Evolutionary conservation across 2,113 vertebrate species (phyloP).

Genomic region (Paraplagusia blochii): DNA sequence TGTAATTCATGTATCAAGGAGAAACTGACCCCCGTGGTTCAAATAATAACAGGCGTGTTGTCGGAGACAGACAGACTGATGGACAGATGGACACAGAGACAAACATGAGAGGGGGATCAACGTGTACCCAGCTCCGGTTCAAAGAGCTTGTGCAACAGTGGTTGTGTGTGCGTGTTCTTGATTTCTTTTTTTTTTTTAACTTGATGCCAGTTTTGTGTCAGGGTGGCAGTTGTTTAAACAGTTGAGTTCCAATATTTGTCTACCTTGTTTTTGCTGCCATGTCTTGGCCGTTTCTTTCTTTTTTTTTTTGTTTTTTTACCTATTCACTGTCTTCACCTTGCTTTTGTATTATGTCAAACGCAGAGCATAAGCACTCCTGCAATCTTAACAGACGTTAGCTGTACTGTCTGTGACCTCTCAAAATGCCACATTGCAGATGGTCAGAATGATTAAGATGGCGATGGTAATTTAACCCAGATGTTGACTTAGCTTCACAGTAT

Average conservation of each 20-base stretch:
- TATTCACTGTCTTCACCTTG: constrained; percentile 1
- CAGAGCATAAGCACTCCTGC: constrained; percentile 11
- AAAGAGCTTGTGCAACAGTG: not conserved
- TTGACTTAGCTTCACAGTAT: constrained; percentile 26
- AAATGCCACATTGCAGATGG: constrained; percentile 34
- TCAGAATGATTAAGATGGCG: constrained; percentile 35
- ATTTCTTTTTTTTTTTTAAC: not conserved
- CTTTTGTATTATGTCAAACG: constrained; percentile 24
- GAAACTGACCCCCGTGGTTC: constrained; percentile 45
- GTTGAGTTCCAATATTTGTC: not conserved
- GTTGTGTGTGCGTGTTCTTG: not conserved
- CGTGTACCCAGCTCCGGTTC: constrained; percentile 30
- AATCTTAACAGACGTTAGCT: constrained; percentile 41
- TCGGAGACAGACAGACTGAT: constrained; percentile 43
- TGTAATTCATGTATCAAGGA: constrained; percentile 56
- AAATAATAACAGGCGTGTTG: constrained; percentile 36
- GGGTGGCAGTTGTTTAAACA: constrained; percentile 6
- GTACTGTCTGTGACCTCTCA: constrained; percentile 21
- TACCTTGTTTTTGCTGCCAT: not conserved
- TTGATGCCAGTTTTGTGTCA: not conserved
- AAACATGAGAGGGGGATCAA: constrained; percentile 55
- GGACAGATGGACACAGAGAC: constrained; percentile 30
- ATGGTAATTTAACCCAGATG: constrained; percentile 43
- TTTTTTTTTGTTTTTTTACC: constrained; percentile 4
- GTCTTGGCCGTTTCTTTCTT: not conserved